phyloP scores from a whole-genome alignment of 2,113 vertebrate genomes.

The Lepidothrix coronata region DNA sequence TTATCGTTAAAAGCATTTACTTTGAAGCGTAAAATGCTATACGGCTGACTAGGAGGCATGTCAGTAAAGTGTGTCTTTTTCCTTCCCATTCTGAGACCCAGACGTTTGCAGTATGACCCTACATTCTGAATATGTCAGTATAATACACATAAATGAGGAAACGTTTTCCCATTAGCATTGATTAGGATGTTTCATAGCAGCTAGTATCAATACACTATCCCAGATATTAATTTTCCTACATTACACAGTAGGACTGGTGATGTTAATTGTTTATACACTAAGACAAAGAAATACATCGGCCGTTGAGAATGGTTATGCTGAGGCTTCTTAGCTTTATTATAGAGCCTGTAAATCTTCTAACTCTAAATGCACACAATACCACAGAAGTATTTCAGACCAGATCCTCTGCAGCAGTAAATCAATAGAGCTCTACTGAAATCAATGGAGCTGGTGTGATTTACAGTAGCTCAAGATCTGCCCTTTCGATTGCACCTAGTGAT shows the following conservation, averaged over 20 bases:
- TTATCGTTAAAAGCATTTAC: neutral
- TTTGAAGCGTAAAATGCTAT: neutral
- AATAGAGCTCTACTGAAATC: constrained; percentile 52
- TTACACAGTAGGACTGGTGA: neutral
- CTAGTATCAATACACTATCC: neutral
- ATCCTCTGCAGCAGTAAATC: constrained; percentile 47
- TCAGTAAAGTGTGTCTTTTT: neutral
- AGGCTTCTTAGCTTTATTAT: neutral
- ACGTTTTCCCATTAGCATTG: neutral
- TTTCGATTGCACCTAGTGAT: constrained; percentile 20
- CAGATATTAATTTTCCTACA: neutral
- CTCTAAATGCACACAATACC: neutral
- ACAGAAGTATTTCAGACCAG: constrained; percentile 45
- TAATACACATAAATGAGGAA: neutral
- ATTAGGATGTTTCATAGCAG: neutral
- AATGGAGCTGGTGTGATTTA: constrained; percentile 21
- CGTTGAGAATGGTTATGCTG: neutral
- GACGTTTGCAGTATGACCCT: neutral
- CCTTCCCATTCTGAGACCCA: neutral
- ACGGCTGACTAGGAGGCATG: neutral
- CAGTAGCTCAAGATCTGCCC: constrained; percentile 45
- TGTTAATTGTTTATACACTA: constrained; percentile 9
- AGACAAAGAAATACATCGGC: neutral
- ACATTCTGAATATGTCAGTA: neutral
- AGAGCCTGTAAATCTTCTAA: constrained; percentile 9